Evolutionary conservation across 2,113 vertebrate genomes (phyloP), one percentile per base, ranked within the genome.

Genomic region (Oplegnathus fasciatus): DNA sequence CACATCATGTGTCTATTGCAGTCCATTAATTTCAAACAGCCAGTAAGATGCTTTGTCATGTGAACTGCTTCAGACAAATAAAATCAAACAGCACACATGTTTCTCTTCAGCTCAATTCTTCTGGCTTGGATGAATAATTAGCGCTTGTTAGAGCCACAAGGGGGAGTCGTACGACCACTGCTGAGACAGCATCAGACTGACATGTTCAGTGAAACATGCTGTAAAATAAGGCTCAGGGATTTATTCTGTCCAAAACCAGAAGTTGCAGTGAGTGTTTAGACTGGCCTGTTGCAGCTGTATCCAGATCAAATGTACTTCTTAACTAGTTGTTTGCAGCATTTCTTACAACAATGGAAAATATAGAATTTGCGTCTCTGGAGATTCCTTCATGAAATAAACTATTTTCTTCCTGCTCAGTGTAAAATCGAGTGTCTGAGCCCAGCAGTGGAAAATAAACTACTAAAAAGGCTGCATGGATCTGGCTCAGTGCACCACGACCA

Each of bases 1-100:
- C 20, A 62, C 30, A 32, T 80, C 7, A 65, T 64, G 11, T 71
- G 58, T 73, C 52, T 46, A 5, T 83, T 24, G 44, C 58, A 67
- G 75, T 66, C 50, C 28, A 8, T 82, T 52, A 1, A 65, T 78
- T 82, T 73, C 58, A 68, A 54, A 57, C 42, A 17, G 15, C 44
- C n/a, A 79, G 50, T 69, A 9, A 78, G 76, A 61, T 52, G 9
- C 9, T 75, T 67, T 74, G 30, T 50, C 3, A 28, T 89, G 78
- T 90, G 9, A 86, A 68, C 55, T 72, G 81, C 71, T 82, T 58
- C 64, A 72, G 70, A 85, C 28, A 17, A 93, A 93, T 90, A 89
- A 93, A 93, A 34, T 28, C 50, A 78, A 84, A 72, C 4, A 1
- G 34, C 55, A 32, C 50, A n/a, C 14, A 52, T 6, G 42, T 55